phyloP scores from a whole-genome alignment of 2,797 vertebrate species.

The Gambusia yucatana region DNA sequence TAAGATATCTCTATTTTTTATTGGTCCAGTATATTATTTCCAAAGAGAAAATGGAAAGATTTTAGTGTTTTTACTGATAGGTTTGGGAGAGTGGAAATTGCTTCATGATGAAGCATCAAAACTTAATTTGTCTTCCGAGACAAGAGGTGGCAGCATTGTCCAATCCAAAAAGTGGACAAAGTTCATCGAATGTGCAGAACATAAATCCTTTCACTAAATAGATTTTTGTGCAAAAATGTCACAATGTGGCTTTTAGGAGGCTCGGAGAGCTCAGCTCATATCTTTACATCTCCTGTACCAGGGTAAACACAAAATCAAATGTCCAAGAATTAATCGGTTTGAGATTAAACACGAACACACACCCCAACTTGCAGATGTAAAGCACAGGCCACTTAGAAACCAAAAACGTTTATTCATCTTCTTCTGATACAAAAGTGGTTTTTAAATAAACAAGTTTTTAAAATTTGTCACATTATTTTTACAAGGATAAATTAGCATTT shows the following conservation, averaged over 20 bases:
- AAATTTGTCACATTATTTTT: constrained; percentile 61
- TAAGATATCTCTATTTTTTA: neutral
- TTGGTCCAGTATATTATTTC: neutral
- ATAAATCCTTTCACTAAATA: neutral
- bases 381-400: constrained; percentile 57
- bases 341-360: neutral
- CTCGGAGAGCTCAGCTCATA: neutral
- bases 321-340: neutral
- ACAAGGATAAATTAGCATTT: constrained; percentile 99
- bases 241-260: neutral
- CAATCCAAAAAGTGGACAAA: constrained; percentile 20
- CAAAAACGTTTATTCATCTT: constrained; percentile 77
- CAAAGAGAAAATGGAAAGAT: neutral
- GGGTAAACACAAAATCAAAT: neutral
- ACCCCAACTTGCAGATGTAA: constrained; percentile 5
- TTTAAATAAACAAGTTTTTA: constrained; percentile 83
- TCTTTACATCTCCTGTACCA: neutral
- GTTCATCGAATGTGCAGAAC: neutral
- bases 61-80: neutral
- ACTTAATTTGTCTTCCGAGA: constrained; percentile 35
- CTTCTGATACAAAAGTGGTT: constrained; percentile 84
- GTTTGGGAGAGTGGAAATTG: neutral
- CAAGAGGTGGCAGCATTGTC: constrained; percentile 71
- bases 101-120: neutral
- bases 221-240: neutral